These are phyloP conservation scores for Paracanthobrama guichenoti DNA, from an alignment of 2,113 vertebrate genomes.

Conservation along the genomic window DNA sequence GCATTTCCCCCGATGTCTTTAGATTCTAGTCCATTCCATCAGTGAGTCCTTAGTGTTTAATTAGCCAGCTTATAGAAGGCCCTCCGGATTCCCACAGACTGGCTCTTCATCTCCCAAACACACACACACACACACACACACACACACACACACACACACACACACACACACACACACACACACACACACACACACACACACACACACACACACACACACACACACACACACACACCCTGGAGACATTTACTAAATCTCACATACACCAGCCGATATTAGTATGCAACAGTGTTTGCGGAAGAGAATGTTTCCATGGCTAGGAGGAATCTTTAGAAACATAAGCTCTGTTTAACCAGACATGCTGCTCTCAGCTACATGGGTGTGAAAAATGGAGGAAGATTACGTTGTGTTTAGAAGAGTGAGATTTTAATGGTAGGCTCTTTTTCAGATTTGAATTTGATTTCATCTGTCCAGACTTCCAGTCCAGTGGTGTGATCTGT, in stretches of 20 bases:
- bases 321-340: conserved; percentile 54
- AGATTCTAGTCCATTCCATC: conserved; percentile 26
- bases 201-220: conserved; percentile 27
- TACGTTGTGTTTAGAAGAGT: conserved; percentile 7
- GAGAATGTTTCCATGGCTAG: conserved; percentile 46
- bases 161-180: too few relatives aligned
- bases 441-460: background rate
- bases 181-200: conserved; percentile 5
- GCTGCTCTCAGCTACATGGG: conserved; percentile 4
- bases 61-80: conserved; percentile 51
- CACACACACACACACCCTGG: conserved; percentile 43
- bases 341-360: conserved; percentile 54
- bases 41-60: conserved; percentile 59
- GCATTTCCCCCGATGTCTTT: conserved; percentile 30
- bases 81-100: conserved; percentile 39
- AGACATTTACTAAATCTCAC: conserved; percentile 10
- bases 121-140: too few relatives aligned
- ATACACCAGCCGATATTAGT: conserved; percentile 20
- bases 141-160: too few relatives aligned
- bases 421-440: background rate
- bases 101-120: conserved; percentile 11
- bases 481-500: background rate
- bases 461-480: background rate
- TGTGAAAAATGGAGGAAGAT: conserved; percentile 4
- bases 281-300: conserved; percentile 4